Evolutionary conservation across 2,797 vertebrate genomes (phyloP), one percentile per base, ranked within the genome.

Genomic region (Taeniopygia guttata): DNA sequence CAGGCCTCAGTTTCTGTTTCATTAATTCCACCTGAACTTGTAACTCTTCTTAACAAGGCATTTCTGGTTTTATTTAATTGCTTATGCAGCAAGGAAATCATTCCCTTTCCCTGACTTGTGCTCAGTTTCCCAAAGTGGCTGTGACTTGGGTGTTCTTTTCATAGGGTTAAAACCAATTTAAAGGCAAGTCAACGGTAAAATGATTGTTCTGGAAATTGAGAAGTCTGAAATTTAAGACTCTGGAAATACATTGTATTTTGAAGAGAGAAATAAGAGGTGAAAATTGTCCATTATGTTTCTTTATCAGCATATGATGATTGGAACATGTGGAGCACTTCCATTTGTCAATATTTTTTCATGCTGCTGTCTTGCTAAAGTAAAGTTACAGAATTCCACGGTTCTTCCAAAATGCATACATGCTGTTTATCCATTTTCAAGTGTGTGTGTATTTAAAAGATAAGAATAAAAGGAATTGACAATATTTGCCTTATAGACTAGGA

Each of bases 1-100:
- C 34, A 34, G 77, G 51, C 84, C n/a, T 84, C 27, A 2, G 60
- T 85, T 95, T 85, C 77, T 95, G 76, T 94, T 94, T 86, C 89
- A 30, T 74, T 82, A 55, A 68, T 77, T 93, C 68, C 45, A 78
- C 87, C 89, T 90, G 83, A 92, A 88, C 82, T 87, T 46, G 32
- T 36, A 79, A 76, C 67, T 63, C 16, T 10, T 68, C 87, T 90
- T 60, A 68, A 83, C 8, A 3, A 77, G 63, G 56, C 75, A 38
- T 67, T 91, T 85, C 77, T 94, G 88, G 40, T 29, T 93, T 92
- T 66, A 10, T 74, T 16, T 49, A 42, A 72, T 80, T 58, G 63
- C 36, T 76, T 80, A 7, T 46, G 66, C 30, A 51, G 63, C 23
- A 32, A 73, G 83, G 52, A 91, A 79, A 32, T 70, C 0, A 8